Evolutionary conservation across 2,797 vertebrate genomes (phyloP), one percentile per base, ranked within the genome.

Genomic region (Propithecus deckenii): DNA sequence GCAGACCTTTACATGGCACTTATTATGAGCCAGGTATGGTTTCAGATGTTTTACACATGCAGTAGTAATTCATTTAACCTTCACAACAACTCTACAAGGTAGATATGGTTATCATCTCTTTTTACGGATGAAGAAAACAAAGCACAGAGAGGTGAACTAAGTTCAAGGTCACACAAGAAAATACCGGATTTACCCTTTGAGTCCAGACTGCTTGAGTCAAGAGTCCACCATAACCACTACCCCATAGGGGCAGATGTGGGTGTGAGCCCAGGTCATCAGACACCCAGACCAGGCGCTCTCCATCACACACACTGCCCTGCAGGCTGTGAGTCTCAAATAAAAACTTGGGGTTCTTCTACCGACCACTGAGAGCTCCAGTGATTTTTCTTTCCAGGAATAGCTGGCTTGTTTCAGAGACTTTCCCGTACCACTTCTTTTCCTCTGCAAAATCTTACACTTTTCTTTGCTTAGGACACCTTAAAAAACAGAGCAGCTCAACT

Each of bases 151-250:
- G 41, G 17, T 80, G 28, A 94, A 71, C 28, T 55, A 55, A 78
- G 55, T 69, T 72, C 23, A 25, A 67, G 61, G n/a, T 65, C 72
- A 86, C 20, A 96, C 15, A 43, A 79, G 78, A 87, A 92, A 79
- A 87, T 43, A 75, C 38, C 61, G 80, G 35, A 10, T 61, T 35
- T 55, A 46, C 67, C 20, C 41, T 92, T 94, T 72, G 78, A 85
- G 87, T 35, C 12, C 59, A 35, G n/a, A 63, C 6, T 48, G 9
- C 18, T 38, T 57, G 15, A 48, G 28, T 89, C 41, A 83, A 93
- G 52, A 41, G n/a, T 28, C 41, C 50, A 23, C 43, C 69, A 38
- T 25, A 41, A 74, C 20, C 2, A 4, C 43, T 25, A 20, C 13
- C 74, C 55, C 7, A 46, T 2, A 15, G 8, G 3, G 55, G 20